Evolutionary conservation across 2,888 invertebrate species (phyloP), one percentile per base, ranked within the genome.

Genomic region (Branchellion lobata): DNA sequence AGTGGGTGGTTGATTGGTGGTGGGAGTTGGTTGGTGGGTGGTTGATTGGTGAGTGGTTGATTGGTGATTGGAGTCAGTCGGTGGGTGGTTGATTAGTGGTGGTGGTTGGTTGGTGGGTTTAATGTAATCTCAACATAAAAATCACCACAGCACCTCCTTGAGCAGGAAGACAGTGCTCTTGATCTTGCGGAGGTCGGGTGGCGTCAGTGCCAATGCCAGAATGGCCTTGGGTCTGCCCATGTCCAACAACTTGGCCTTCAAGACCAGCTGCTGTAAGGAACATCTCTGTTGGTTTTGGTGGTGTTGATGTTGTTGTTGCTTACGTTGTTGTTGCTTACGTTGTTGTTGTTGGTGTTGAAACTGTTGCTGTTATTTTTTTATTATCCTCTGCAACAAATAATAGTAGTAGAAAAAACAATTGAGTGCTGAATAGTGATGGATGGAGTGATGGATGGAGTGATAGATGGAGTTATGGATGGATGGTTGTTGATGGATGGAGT

Each of bases 101-200:
- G 40, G 40, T 40, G 65, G 29, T 29, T 65, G 3, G 29, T 5
- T 65, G 65, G 21, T 65, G 65, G 65, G 29, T 8, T 5, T 21
- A 29, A 27, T 5, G 65, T 11, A 27, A n/a, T 3, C 5, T 65
- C 65, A 65, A 65, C n/a, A 24, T 27, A 69, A 29, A 31, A 18
- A 69, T 14, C 69, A 14, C 3, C 31, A 33, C 3, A 29, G 34
- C 34, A 31, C 87, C 86, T 87, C 94, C 89, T 96, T 96, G 1
- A 97, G 89, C 61, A 91, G 89, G n/a, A 94, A 90, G 82, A 96
- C 90, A 0, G 95, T 94, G 79, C 91, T 90, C 81, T 92, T 91
- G 83, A 97, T 92, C 85, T 94, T 93, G 31, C 90, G 90, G 53
- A 94, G 89, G 86, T 93, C 91, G 0, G 97, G 97, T 24, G 95